phyloP scores from a whole-genome alignment of 1,140 invertebrate species.

The Bombus picipes region DNA sequence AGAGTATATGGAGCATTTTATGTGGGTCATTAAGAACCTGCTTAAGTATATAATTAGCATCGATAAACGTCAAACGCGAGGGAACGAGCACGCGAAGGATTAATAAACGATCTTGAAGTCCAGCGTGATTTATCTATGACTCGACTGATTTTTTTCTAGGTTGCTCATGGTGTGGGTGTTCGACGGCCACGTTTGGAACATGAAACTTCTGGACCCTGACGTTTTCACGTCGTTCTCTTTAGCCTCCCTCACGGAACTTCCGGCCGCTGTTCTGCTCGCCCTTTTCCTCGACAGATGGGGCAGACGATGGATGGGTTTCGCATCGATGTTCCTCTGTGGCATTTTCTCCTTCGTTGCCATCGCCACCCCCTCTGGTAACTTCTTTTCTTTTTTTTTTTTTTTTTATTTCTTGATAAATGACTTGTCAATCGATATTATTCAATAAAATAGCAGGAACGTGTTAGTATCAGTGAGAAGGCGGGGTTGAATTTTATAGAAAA shows the following conservation, averaged over 20 bases:
- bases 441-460: not conserved
- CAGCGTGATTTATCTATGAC: not conserved
- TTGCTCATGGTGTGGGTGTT: conserved; percentile 92
- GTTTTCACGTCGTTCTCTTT: conserved; percentile 93
- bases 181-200: conserved; percentile 93
- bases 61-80: not conserved
- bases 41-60: not conserved
- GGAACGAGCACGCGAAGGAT: not conserved
- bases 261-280: conserved; percentile 91
- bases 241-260: conserved; percentile 91
- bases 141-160: conserved; percentile 75
- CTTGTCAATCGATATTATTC: not conserved
- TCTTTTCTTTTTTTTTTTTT: not conserved
- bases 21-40: not conserved
- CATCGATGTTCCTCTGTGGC: conserved; percentile 90
- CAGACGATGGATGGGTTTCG: conserved; percentile 91
- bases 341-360: conserved; percentile 91
- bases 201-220: conserved; percentile 90
- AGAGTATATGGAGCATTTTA: not conserved
- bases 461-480: not conserved
- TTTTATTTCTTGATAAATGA: not conserved
- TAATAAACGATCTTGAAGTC: not conserved
- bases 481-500: not conserved
- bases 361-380: conserved; percentile 86
- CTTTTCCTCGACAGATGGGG: conserved; percentile 92